Evolutionary conservation across 2,797 vertebrate species (phyloP), one percentile per base, ranked within the genome.

Genomic region (Iguana delicatissima): DNA sequence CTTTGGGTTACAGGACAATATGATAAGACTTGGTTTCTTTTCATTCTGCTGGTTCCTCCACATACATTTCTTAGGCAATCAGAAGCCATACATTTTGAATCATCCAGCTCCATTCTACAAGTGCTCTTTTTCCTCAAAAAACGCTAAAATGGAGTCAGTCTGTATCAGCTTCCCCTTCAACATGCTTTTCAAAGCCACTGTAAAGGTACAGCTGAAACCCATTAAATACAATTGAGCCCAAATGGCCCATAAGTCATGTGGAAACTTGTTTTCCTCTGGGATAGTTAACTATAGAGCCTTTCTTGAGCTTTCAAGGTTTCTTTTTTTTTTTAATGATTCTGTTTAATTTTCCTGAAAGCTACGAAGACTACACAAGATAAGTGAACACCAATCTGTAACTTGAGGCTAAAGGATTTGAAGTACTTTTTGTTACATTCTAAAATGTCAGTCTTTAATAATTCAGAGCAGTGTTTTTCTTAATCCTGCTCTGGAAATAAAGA

Each of bases 211-310:
- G 95, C 95, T 96, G 96, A 96, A 96, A 96, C 89, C 94, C 94
- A 96, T 96, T 96, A 96, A 95, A 95, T 94, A 95, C 95, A 96
- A 96, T 96, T 96, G 95, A 95, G 95, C 96, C 96, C 96, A 96
- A 96, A 96, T 96, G 96, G 93, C 95, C 95, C 92, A 95, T 95
- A 96, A 96, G 96, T 96, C 95, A 96, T 95, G 94, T 84, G 93
- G 95, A 96, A 96, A 95, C 95, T 96, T 96, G 50, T 87, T 92
- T 91, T 86, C 95, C 94, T 96, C 94, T 95, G 94, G 95, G 94
- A 93, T 95, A 55, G 83, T 96, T 95, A 95, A 95, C 95, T 95
- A 95, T 94, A 96, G 89, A 94, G 92, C 89, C 89, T 95, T 92
- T 90, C 93, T 96, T 96, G 95, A 96, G 94, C 93, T 96, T 95